Base-by-base conservation (phyloP, 1,140 invertebrate genomes). In the Drosophila malerkotliana region DNA sequence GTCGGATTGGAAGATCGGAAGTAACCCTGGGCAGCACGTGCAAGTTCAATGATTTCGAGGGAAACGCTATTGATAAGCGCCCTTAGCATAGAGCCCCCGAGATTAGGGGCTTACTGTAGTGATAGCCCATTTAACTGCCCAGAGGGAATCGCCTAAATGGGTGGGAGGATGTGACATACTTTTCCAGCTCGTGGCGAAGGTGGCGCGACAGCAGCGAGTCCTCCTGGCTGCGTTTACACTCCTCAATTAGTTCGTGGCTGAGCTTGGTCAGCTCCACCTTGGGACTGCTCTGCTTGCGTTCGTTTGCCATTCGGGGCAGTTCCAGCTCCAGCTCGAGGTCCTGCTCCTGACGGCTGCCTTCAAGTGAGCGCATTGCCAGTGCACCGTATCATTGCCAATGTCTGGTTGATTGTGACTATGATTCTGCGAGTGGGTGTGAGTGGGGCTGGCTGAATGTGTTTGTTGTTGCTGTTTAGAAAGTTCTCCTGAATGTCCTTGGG, bases 101-200 rank as follows among this genome's bases (percentile, higher is more conserved):
- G 57, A 73, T 30, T 55, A 49, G 39, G 39, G 5, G 39, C 1
- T 41, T 41, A 14, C 9, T 34, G 4, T 34, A 34, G 8, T 10
- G 21, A 21, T 18, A 18, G 18, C 18, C 18, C 18, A 18, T 18
- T 18, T 18, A 18, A 18, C 18, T 18, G 1, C 18, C 18, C 18
- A 18, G 18, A 18, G 18, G 18, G 18, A 18, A 18, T 21, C 0
- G 21, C 21, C 21, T 21, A 3, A 21, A 3, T 21, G 21, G 21
- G 21, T 21, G 21, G 26, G 52, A 12, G 24, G 9, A 21, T 34
- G 9, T 10, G 71, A 81, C 89, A 56, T 79, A 91, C 90, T 87
- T 91, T 74, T 91, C 90, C n/a, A 92, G 60, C 52, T 92, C 85
- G 41, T 91, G 77, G 15, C 85, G 75, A 26, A 91, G 55, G 51